Base-by-base conservation (phyloP, 2,113 vertebrate genomes). In the Mirounga angustirostris region DNA sequence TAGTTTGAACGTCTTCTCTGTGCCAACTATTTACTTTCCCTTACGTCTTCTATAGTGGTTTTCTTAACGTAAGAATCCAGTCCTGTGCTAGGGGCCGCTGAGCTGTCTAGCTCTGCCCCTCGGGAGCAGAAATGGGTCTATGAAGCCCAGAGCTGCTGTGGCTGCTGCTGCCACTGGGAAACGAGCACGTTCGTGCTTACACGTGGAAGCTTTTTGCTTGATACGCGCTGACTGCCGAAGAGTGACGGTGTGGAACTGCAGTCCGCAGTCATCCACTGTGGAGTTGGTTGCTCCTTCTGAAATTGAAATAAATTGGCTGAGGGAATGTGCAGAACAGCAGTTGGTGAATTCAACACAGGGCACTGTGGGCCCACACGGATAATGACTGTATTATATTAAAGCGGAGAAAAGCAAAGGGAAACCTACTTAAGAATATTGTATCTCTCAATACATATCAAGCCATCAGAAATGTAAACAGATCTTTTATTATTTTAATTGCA, bases 291-390 rank as follows among this genome's bases (percentile, higher is more conserved):
- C 74, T 94, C 71, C 97, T 95, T 95, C 92, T 96, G 96, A 98
- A 97, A 97, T 97, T 78, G 89, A 97, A 97, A 98, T 98, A 80
- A 97, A 98, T 97, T 93, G 97, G 98, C 96, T 50, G 52, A 97
- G 95, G 98, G 97, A 98, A 98, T 95, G 43, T 89, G 80, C 95
- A 50, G 79, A 98, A 96, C 97, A 98, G 95, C 95, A 97, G 93
- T 76, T 91, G 81, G 97, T 56, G 97, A 97, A 89, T 97, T 56
- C 82, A n/a, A 82, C 95, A 86, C 3, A 14, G 78, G 82, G 67
- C 94, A 97, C 84, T 90, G 98, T 96, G 97, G 96, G 92, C 79
- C 79, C 97, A 76, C 85, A 90, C 0, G 0, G 50, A 94, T 96
- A 96, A 94, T 97, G 93, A 95, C 89, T 93, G 86, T 63, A 85